Evolutionary conservation across 2,797 vertebrate genomes (phyloP), one percentile per base, ranked within the genome.

Genomic region (Diceros bicornis): DNA sequence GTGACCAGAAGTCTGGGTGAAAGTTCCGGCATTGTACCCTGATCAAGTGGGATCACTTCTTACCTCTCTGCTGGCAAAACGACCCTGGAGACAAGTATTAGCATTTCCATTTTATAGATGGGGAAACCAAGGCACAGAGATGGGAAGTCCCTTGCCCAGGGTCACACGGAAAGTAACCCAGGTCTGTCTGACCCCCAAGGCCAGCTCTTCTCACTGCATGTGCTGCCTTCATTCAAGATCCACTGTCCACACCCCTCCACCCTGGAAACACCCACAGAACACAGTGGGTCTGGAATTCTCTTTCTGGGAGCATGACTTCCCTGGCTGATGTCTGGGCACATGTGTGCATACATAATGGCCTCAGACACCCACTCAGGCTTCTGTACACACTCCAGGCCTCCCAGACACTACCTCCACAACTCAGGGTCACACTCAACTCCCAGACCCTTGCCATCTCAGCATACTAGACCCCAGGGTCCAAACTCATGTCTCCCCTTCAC

Each of bases 61-160:
- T 52, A 77, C 25, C 57, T 88, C 55, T 79, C 79, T 41, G 50
- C 7, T 62, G 64, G 68, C 59, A 71, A 87, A 85, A 89, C 4
- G 27, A 94, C 55, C 44, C 61, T n/a, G 4, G 75, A 81, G 72
- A 95, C 37, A 59, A 69, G 50, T 20, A 25, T 23, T 55, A 71
- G 32, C 68, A 52, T 74, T 92, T 41, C 18, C 64, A 57, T 83
- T 89, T 81, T 82, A 75, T 29, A 68, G 44, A 75, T 32, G 86
- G 69, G 29, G 41, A 96, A 96, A 94, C 75, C 34, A 62, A 94
- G 79, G 85, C 44, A 13, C 14, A 17, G 44, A 57, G 44, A 20
- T 68, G 44, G 50, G n/a, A 68, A 90, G 13, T 41, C 5, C 16
- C 52, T 82, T 17, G 69, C n/a, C 16, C 37, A 66, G 47, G n/a